Percentiles rank a stretch among this genome's conserved stretches.
Conservation (phyloP, 2,797 vertebrate species). For the Acestrorhynchus altus region DNA sequence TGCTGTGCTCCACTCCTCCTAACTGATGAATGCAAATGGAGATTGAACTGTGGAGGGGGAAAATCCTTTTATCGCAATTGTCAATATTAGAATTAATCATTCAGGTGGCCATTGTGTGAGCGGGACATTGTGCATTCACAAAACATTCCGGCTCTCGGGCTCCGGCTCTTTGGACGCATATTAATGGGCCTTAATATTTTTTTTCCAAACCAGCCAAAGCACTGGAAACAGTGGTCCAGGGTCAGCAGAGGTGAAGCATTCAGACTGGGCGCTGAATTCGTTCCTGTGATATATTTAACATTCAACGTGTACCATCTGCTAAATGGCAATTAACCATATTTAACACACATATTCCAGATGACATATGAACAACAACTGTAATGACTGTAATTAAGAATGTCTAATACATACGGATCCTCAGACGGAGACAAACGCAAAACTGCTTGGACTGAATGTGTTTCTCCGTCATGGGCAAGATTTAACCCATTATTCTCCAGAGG, state of each 20-base stretch:
- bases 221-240: neutral
- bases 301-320: conserved; percentile 8
- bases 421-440: neutral
- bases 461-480: neutral
- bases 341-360: conserved; percentile 9
- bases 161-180: neutral
- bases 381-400: neutral
- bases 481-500: neutral
- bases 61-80: conserved; percentile 71
- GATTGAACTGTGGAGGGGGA: conserved; percentile 58
- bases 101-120: conserved; percentile 62
- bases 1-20: conserved; percentile 39
- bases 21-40: conserved; percentile 60
- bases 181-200: neutral
- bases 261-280: conserved; percentile 10
- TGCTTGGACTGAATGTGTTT: neutral
- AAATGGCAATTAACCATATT: neutral
- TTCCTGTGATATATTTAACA: neutral
- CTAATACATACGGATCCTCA: neutral
- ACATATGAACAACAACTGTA: conserved; percentile 4
- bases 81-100: conserved; percentile 74
- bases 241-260: conserved; percentile 13
- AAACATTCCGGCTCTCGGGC: neutral
- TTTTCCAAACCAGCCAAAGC: neutral
- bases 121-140: conserved; percentile 47